phyloP scores from a whole-genome alignment of 2,797 vertebrate genomes.

The Gambelia wislizenii region DNA sequence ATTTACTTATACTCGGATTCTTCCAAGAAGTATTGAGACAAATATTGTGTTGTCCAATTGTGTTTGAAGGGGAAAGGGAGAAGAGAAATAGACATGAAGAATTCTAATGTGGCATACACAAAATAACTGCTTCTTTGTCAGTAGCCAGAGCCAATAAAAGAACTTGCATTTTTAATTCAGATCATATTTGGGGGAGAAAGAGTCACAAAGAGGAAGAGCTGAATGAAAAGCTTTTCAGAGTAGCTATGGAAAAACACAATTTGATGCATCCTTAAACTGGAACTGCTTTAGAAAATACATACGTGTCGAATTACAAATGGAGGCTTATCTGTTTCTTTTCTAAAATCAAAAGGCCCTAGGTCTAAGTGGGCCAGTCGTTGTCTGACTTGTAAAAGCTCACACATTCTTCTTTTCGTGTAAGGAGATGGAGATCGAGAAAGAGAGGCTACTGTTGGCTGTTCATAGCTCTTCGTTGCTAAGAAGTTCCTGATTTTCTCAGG shows the following conservation, averaged over 20 bases:
- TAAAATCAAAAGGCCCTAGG: constrained; percentile 93
- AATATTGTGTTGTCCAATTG: constrained; percentile 59
- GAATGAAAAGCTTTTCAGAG: constrained; percentile 58
- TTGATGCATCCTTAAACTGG: constrained; percentile 53
- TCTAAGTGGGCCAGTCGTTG: constrained; percentile 90
- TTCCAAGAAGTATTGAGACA: constrained; percentile 70
- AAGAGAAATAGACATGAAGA: constrained; percentile 43
- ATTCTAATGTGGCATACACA: constrained; percentile 64
- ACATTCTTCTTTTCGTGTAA: constrained; percentile 95
- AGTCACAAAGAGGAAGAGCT: constrained; percentile 57
- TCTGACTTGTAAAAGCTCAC: constrained; percentile 88
- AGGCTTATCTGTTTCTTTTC: constrained; percentile 87
- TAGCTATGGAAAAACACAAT: constrained; percentile 54
- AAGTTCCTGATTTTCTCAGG: constrained; percentile 66
- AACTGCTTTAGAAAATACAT: constrained; percentile 67
- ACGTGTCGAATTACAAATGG: constrained; percentile 89
- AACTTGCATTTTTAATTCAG: constrained; percentile 70
- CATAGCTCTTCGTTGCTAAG: constrained; percentile 79
- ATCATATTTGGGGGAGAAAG: constrained; percentile 60
- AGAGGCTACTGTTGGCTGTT: constrained; percentile 91
- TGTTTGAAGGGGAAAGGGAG: constrained; percentile 60
- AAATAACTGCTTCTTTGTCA: constrained; percentile 68
- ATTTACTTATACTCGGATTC: constrained; percentile 70
- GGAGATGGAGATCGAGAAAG: constrained; percentile 90
- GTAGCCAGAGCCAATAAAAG: constrained; percentile 57